Evolutionary conservation across 2,888 invertebrate genomes (phyloP), one percentile per base, ranked within the genome.

Genomic region (Eristalis pertinax): DNA sequence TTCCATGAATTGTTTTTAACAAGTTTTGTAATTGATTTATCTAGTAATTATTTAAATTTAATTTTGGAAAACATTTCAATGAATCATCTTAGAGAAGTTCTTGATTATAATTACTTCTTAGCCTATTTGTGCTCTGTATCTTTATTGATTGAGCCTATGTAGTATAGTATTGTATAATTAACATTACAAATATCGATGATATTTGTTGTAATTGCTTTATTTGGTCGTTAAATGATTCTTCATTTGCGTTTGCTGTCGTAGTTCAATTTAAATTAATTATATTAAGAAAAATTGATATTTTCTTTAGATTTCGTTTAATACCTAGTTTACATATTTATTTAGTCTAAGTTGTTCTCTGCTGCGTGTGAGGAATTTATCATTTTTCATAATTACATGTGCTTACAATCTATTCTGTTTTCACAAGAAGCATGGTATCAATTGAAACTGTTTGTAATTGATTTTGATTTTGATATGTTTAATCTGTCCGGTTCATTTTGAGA

Each of bases 191-290:
- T 35, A 19, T 76, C 26, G 5, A 32, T 65, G 63, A 69, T 75
- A 63, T 62, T 72, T 50, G 63, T 77, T 19, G 7, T 65, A 69
- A 78, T 70, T 81, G 63, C 70, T 75, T 81, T 29, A 43, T 75
- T 81, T 81, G 81, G 81, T 81, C 81, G 63, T 62, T 83, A 72
- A 83, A 77, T 83, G 72, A 72, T 26, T 77, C 60, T 60, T 26
- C 26, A 60, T 32, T 67, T 24, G 11, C 56, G 70, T 72, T 82
- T 82, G 82, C 64, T 79, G 15, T 78, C 50, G 38, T 38, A 38
- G 8, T 38, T 38, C 38, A 38, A 38, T 68, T 78, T 78, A 74
- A 58, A 58, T 74, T 74, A 56, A 63, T 83, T 78, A 10, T 22
- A 19, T 19, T 50, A 50, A 50, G n/a, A 43, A 50, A 58, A 29